Evolutionary conservation across 1,140 invertebrate genomes (phyloP).

Genomic region (Meloidogyne hapla): DNA sequence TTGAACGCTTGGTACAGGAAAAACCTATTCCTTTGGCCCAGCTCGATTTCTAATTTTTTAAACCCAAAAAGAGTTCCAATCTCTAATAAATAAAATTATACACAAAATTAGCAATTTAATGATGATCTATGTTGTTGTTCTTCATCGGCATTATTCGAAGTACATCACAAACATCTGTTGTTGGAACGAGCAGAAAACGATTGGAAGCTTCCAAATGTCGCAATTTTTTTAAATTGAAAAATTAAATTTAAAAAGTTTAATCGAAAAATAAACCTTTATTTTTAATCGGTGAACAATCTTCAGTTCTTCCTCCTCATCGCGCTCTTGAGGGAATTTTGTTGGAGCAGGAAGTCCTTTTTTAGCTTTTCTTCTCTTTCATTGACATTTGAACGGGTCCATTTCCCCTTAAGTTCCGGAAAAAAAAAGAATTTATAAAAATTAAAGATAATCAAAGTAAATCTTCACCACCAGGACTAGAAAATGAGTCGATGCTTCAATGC

Average conservation of each 20-base stretch:
- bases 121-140: too few species aligned
- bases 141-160: too few species aligned
- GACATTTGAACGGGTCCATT: conserved; percentile 66
- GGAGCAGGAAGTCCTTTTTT: conserved; percentile 67
- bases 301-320: conserved; percentile 68
- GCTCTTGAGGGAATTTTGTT: conserved; percentile 66
- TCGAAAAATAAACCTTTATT: conserved; percentile 65
- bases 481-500: conserved; percentile 61
- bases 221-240: too few species aligned
- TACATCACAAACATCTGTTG: not conserved
- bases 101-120: too few species aligned
- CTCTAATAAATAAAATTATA: too few species aligned
- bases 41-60: too few species aligned
- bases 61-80: too few species aligned
- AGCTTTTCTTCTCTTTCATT: conserved; percentile 68
- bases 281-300: conserved; percentile 69
- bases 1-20: too few species aligned
- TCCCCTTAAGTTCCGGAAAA: conserved; percentile 46
- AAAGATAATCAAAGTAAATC: too few species aligned
- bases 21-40: too few species aligned
- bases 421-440: not conserved
- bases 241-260: too few species aligned
- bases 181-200: not conserved
- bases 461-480: conserved; percentile 58
- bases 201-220: conserved; percentile 17